Percentiles rank a stretch among this genome's conserved stretches.
These are phyloP conservation scores for Arctocebus calabarensis DNA, from an alignment of 2,797 vertebrate genomes.

Conservation along the genomic window DNA sequence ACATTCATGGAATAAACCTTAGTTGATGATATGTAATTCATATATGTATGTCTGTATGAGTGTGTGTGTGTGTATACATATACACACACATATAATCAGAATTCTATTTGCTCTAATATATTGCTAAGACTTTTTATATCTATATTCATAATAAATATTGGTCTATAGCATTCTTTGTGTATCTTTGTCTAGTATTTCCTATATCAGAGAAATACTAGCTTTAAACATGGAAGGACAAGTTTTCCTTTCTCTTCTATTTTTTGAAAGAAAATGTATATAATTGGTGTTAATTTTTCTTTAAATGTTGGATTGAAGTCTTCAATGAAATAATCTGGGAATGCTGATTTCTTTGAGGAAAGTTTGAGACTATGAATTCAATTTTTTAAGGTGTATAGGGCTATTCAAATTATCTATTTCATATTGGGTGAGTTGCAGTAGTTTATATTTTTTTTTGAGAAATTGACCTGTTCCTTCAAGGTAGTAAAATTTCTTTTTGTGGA, in stretches of 20 bases:
- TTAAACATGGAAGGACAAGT: background rate
- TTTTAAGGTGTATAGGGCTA: background rate
- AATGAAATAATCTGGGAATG: background rate
- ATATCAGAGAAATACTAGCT: background rate
- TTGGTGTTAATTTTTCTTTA: background rate
- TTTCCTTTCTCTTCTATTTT: background rate
- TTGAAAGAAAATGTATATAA: background rate
- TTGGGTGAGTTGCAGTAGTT: background rate
- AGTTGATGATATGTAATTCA: background rate
- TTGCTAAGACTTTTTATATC: background rate
- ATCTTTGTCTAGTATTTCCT: no score
- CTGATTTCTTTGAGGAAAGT: no score
- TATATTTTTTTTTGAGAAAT: background rate
- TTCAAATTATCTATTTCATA: background rate
- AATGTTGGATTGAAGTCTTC: background rate
- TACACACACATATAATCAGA: background rate
- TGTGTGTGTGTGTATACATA: fast-evolving
- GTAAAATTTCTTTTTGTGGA: background rate
- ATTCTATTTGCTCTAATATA: background rate
- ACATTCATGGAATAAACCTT: background rate
- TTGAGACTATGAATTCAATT: background rate
- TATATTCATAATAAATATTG: background rate
- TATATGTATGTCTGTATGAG: no score
- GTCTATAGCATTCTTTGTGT: background rate
- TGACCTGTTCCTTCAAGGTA: background rate